These are phyloP conservation scores for Ephestia elutella DNA, from an alignment of 1,140 invertebrate genomes.

Conservation along the genomic window DNA sequence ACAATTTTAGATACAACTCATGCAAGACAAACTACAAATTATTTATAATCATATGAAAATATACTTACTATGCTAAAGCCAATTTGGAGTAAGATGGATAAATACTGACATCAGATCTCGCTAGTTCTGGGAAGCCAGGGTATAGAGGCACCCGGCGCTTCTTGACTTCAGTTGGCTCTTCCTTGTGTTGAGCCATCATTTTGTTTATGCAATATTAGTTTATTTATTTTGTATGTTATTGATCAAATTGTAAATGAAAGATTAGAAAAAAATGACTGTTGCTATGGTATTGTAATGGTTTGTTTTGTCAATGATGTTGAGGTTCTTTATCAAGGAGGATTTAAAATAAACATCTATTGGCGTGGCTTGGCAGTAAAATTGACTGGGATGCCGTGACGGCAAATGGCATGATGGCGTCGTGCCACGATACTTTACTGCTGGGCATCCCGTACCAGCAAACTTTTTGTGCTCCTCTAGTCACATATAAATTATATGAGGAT, in stretches of 20 bases:
- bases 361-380: too few species aligned
- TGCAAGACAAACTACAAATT: too few species aligned
- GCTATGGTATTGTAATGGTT: not conserved
- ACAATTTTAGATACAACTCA: too few species aligned
- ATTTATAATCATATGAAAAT: too few species aligned
- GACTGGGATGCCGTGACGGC: too few species aligned
- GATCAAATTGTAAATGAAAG: conserved; percentile 1
- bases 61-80: conserved; percentile 55
- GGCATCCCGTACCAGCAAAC: too few species aligned
- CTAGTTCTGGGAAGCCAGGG: conserved; percentile 58
- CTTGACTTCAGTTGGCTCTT: conserved; percentile 26
- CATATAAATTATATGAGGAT: too few species aligned
- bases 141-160: conserved; percentile 49
- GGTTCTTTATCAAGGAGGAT: not conserved
- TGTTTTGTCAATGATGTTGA: not conserved
- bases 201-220: too few species aligned
- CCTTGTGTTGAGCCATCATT: conserved; percentile 6
- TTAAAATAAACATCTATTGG: not conserved
- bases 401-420: too few species aligned
- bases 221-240: not conserved
- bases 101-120: conserved; percentile 64
- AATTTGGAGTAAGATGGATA: conserved; percentile 56
- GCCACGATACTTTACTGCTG: too few species aligned
- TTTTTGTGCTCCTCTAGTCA: too few species aligned
- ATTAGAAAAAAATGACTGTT: not conserved